A percentile compares a stretch with the other conserved stretches of the same genome.
phyloP scores from a whole-genome alignment of 92 coral and sea anemone species.

The Porites lobata region DNA sequence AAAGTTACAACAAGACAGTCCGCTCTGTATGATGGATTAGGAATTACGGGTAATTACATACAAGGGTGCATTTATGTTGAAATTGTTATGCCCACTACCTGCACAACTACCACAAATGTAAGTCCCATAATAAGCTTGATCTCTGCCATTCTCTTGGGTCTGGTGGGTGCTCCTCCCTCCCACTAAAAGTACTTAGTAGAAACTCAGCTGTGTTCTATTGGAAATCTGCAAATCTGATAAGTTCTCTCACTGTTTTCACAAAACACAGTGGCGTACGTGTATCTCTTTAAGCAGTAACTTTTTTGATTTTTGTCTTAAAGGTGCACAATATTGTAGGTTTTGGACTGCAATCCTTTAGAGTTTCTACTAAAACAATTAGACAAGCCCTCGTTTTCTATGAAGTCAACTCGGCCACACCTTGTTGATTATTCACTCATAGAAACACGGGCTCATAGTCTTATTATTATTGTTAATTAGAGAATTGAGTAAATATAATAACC shows the following conservation, averaged over 20 bases:
- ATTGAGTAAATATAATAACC: no score
- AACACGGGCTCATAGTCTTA: neutral
- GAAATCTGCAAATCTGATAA: conserved; percentile 10
- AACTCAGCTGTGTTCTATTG: conserved; percentile 31
- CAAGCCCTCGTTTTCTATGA: conserved; percentile 25
- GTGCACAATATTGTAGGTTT: conserved; percentile 15
- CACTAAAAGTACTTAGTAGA: conserved; percentile 3
- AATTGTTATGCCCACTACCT: conserved; percentile 2
- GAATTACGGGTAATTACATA: conserved; percentile 36
- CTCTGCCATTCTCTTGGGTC: no score
- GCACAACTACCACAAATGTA: neutral
- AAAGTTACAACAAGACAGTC: conserved; percentile 43
- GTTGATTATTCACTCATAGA: conserved; percentile 13
- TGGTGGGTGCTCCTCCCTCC: neutral
- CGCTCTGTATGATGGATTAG: conserved; percentile 45
- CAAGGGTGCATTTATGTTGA: conserved; percentile 31
- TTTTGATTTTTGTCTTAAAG: neutral
- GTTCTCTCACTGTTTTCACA: conserved; percentile 13
- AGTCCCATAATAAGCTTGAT: neutral
- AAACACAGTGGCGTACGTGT: conserved; percentile 3
- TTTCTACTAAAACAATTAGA: conserved; percentile 23
- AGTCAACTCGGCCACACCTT: conserved; percentile 9
- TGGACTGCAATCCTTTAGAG: conserved; percentile 22
- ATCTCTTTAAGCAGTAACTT: conserved; percentile 1
- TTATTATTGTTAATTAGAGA: no score